A percentile compares a stretch with the other conserved stretches of the same genome.
Evolutionary conservation across 2,113 vertebrate species (phyloP).

Genomic region (Petrocephalus zakoni): DNA sequence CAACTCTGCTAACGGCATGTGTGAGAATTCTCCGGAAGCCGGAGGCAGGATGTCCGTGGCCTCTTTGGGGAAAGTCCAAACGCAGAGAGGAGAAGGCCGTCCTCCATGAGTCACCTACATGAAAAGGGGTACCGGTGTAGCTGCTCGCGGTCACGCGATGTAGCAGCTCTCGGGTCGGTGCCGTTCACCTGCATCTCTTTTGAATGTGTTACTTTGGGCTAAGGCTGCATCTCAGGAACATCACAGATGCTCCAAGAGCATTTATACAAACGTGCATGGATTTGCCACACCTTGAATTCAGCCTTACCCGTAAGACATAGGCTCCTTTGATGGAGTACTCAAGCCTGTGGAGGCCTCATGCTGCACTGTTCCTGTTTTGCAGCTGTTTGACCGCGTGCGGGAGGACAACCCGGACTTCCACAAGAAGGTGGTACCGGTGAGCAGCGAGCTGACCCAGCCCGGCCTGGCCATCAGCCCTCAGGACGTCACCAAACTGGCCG

Average conservation of each 20-base stretch:
- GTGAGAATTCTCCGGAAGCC: not conserved
- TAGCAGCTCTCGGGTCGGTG: not conserved
- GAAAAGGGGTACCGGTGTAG: not conserved
- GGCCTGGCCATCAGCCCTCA: conserved; percentile 79
- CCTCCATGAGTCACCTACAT: not conserved
- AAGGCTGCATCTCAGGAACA: not conserved
- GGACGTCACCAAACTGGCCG: conserved; percentile 71
- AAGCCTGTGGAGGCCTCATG: not conserved
- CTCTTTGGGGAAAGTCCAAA: not conserved
- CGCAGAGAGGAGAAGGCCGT: not conserved
- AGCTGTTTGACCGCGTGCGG: conserved; percentile 88
- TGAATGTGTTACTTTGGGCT: not conserved
- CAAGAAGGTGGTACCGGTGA: conserved; percentile 81
- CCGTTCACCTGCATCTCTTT: not conserved
- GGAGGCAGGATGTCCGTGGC: not conserved
- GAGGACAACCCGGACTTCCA: conserved; percentile 81
- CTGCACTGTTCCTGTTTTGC: conserved; percentile 27
- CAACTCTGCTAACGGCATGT: not conserved
- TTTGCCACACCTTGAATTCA: not conserved
- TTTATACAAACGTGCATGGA: not conserved
- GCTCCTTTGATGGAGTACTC: not conserved
- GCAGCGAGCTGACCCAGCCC: conserved; percentile 80
- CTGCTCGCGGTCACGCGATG: not conserved
- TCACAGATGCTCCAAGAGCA: not conserved
- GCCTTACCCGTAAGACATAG: not conserved